phyloP scores from a whole-genome alignment of 1,140 invertebrate species.

The Tetramorium simillimum region DNA sequence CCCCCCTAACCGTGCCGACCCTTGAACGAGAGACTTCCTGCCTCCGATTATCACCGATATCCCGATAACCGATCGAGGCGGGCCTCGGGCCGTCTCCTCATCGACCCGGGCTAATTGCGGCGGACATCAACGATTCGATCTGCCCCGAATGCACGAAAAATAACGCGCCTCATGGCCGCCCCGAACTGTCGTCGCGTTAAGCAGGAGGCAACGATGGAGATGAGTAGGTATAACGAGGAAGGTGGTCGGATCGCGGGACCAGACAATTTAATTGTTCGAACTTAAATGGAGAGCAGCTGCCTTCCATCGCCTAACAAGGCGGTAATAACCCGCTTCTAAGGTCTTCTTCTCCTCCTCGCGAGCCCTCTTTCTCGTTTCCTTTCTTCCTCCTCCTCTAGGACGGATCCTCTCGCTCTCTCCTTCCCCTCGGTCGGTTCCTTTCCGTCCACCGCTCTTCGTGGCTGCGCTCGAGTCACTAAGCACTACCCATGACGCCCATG shows the following conservation, averaged over 20 bases:
- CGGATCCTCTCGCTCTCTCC: constrained; percentile 29
- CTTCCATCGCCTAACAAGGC: constrained; percentile 83
- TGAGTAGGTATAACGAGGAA: constrained; percentile 65
- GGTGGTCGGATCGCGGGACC: constrained; percentile 54
- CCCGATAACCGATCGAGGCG: constrained; percentile 56
- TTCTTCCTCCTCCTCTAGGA: constrained; percentile 52
- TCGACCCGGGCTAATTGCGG: constrained; percentile 60
- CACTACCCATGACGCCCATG: constrained; percentile 71
- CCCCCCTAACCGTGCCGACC: no score
- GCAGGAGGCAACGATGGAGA: constrained; percentile 47
- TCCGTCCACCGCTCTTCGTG: background rate
- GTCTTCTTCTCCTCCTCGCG: constrained; percentile 60
- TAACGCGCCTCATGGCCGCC: constrained; percentile 61
- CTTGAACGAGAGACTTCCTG: background rate
- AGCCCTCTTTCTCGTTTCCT: constrained; percentile 62
- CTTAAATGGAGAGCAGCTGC: constrained; percentile 84
- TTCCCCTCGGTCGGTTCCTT: background rate
- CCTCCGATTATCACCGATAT: constrained; percentile 18
- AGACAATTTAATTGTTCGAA: constrained; percentile 84
- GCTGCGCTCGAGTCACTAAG: constrained; percentile 50
- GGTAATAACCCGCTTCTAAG: constrained; percentile 81
- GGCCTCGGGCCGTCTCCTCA: background rate
- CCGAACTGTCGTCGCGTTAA: constrained; percentile 70
- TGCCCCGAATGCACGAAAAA: constrained; percentile 63
- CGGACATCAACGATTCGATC: constrained; percentile 34